phyloP scores from a whole-genome alignment of 2,888 invertebrate genomes.

The Phorcus lineatus region DNA sequence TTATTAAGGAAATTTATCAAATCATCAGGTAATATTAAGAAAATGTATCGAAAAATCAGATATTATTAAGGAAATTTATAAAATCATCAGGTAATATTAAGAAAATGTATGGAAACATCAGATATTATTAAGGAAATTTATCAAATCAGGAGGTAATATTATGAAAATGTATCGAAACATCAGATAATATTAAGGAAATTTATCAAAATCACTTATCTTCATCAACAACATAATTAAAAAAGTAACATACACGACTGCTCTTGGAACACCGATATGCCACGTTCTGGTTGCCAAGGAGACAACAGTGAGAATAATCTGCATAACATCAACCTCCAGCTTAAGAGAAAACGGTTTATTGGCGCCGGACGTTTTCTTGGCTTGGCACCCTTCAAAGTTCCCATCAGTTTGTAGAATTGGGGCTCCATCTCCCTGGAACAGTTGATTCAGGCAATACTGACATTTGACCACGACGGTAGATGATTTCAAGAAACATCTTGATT shows the following conservation, averaged over 20 bases:
- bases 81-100: too few relatives aligned
- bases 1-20: too few relatives aligned
- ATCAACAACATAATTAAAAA: neutral
- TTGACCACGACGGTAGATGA: too few relatives aligned
- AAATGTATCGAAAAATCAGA: too few relatives aligned
- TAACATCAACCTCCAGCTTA: conserved; percentile 76
- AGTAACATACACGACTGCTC: conserved; percentile 90
- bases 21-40: too few relatives aligned
- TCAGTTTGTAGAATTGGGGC: neutral
- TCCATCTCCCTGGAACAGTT: neutral
- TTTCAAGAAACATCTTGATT: too few relatives aligned
- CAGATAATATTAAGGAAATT: neutral
- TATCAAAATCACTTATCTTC: neutral
- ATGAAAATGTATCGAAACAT: too few relatives aligned
- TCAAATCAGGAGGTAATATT: too few relatives aligned
- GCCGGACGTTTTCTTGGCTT: neutral
- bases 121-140: too few relatives aligned
- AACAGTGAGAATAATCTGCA: conserved; percentile 83
- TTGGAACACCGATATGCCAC: conserved; percentile 89
- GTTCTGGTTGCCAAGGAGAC: conserved; percentile 86
- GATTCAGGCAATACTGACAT: too few relatives aligned
- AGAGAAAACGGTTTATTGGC: conserved; percentile 63
- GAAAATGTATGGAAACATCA: too few relatives aligned
- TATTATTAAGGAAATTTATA: neutral
- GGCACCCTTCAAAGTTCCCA: neutral